A percentile compares a stretch with the other conserved stretches of the same genome.
Conservation (phyloP, 2,888 invertebrate genomes). For the Cremastinae sp. region DNA sequence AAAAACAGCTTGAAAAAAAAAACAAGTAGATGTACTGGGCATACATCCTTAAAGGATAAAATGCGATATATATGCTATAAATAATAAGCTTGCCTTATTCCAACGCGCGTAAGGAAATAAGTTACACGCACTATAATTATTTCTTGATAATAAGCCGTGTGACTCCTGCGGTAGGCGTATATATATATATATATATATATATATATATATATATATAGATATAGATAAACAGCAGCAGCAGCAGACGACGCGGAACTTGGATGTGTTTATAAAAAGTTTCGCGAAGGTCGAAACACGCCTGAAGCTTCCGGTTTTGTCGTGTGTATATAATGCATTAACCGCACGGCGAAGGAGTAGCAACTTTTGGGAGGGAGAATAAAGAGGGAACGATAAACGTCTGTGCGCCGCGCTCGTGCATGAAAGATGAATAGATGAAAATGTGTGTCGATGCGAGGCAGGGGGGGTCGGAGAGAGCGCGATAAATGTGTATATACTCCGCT, state of each 20-base stretch:
- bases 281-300: constrained; percentile 19
- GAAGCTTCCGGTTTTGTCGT: constrained; percentile 27
- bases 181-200: background rate
- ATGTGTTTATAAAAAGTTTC: background rate
- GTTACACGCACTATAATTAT: no score
- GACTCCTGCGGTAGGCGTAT: constrained; percentile 1
- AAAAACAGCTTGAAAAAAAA: no score
- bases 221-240: constrained; percentile 26
- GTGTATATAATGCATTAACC: constrained; percentile 52
- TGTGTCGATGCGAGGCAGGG: background rate
- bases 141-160: constrained; percentile 7
- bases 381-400: constrained; percentile 53
- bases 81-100: no score
- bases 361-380: background rate
- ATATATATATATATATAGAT: background rate
- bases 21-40: no score
- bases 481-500: background rate
- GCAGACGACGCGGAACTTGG: constrained; percentile 10
- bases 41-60: no score
- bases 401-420: constrained; percentile 41
- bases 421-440: constrained; percentile 54
- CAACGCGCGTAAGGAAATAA: no score
- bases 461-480: constrained; percentile 21
- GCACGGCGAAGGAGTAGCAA: background rate
- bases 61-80: no score